Conservation (phyloP, 2,113 vertebrate genomes). For the Gallinago undulata region DNA sequence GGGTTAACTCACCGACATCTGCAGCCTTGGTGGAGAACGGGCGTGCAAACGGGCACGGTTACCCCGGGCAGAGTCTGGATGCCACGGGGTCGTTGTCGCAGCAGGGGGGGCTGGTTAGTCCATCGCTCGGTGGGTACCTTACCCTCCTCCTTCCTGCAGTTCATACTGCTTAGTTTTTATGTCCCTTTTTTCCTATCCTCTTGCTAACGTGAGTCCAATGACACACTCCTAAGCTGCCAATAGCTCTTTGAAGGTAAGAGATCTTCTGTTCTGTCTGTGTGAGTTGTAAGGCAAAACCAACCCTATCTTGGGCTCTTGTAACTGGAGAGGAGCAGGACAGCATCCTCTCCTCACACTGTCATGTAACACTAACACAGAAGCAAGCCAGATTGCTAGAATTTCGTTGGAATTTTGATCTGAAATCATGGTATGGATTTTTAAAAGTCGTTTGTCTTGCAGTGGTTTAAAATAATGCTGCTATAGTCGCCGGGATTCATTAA, state of each 20-base stretch:
- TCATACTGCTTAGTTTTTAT: constrained; percentile 68
- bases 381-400: background rate
- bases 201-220: constrained; percentile 78
- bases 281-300: constrained; percentile 49
- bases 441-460: background rate
- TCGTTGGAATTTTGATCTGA: background rate
- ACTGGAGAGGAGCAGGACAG: background rate
- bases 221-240: constrained; percentile 75
- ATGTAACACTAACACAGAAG: background rate
- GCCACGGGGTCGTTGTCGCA: background rate
- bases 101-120: background rate
- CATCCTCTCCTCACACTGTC: background rate
- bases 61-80: background rate
- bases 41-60: rapidly evolving
- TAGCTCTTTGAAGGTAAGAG: constrained; percentile 82
- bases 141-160: background rate
- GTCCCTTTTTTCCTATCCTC: constrained; percentile 77
- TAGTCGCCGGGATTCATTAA: background rate
- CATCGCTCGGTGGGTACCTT: background rate
- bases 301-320: constrained; percentile 26
- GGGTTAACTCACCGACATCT: rapidly evolving
- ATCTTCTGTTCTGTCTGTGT: constrained; percentile 76
- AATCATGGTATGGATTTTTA: background rate
- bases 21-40: background rate
- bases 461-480: background rate